Evolutionary conservation across 2,113 vertebrate genomes (phyloP), one percentile per base, ranked within the genome.

Genomic region (Hystrix cristata): DNA sequence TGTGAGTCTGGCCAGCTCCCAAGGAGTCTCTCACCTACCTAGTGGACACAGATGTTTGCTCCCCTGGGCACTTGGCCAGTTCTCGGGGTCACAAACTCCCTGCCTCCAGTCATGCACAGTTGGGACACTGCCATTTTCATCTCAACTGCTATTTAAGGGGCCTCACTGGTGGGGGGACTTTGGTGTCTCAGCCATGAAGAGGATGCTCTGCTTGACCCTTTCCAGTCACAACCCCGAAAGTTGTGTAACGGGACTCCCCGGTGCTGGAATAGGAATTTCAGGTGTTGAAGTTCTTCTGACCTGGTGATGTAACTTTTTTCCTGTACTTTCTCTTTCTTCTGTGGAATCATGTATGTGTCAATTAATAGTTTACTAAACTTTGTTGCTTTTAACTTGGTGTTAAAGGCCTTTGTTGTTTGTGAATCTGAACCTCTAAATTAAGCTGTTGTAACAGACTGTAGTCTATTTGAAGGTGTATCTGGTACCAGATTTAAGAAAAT

Each of bases 401-500:
- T 71, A 21, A 71, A 71, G 9, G n/a, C 69, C n/a, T 71, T 38
- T 38, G 34, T 38, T 38, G 16, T 38, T 71, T 71, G n/a, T 71
- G n/a, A 43, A 10, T 71, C n/a, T 43, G n/a, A 71, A 71, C 69
- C n/a, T 71, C 67, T 71, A 38, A 38, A 38, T 71, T 71, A 43
- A 71, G n/a, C 9, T 38, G n/a, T n/a, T 71, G n/a, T 7, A 4
- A 43, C 69, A 43, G 69, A 18, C 69, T 43, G 9, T 43, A 38
- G 69, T 71, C n/a, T 43, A n/a, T 71, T 71, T 43, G 43, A 43
- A 19, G n/a, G 7, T 71, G 43, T 72, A 83, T 97, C 72, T 92
- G 87, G 95, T 97, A 87, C 96, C 97, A 96, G 96, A 87, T 88
- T 96, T 90, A 76, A 97, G 94, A 97, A 96, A 91, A 80, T 74